phyloP scores from a whole-genome alignment of 2,797 vertebrate species.

The Eremophila alpestris region DNA sequence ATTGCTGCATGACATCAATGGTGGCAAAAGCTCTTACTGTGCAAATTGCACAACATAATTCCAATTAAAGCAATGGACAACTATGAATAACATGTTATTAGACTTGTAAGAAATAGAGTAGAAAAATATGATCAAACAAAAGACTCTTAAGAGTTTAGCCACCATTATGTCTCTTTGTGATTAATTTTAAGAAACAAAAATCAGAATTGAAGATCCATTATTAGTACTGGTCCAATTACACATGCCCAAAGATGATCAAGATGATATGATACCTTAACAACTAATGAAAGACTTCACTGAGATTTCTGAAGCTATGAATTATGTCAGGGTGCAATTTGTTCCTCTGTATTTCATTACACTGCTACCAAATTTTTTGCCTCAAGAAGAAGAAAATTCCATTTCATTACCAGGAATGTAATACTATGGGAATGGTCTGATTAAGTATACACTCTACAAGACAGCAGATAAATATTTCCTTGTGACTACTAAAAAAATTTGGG shows the following conservation, averaged over 20 bases:
- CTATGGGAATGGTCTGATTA: neutral
- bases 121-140: neutral
- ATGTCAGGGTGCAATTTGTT: neutral
- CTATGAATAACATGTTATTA: neutral
- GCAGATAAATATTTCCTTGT: neutral
- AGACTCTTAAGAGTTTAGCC: neutral
- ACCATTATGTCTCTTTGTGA: neutral
- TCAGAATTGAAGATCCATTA: neutral
- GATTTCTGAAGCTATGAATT: neutral
- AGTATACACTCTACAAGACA: neutral
- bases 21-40: neutral
- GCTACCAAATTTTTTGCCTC: neutral
- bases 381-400: neutral
- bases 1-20: neutral
- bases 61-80: neutral
- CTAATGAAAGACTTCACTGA: neutral
- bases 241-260: neutral
- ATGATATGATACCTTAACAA: neutral
- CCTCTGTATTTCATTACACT: neutral
- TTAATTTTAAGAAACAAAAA: neutral
- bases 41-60: neutral
- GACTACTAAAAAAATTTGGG: neutral
- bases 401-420: neutral
- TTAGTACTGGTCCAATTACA: neutral
- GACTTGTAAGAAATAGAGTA: neutral